Conservation (phyloP, 2,113 vertebrate species). For the Leucoraja erinaceus region DNA sequence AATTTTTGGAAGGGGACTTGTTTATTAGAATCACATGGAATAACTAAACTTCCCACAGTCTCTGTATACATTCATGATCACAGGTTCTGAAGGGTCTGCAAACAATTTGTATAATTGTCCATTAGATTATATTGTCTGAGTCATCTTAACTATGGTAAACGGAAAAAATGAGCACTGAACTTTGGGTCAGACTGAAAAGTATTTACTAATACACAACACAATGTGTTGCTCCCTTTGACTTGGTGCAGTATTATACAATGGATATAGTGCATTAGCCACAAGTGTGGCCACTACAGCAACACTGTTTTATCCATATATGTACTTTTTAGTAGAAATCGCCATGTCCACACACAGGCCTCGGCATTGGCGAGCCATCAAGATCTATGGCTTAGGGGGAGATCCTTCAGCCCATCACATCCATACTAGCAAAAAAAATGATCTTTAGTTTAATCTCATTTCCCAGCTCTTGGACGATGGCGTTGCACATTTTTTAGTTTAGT, state of each 20-base stretch:
- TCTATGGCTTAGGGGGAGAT: no score
- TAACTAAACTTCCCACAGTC: neutral
- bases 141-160: neutral
- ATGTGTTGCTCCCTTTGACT: neutral
- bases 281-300: neutral
- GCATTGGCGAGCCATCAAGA: no score
- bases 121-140: neutral
- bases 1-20: neutral
- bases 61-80: neutral
- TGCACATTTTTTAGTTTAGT: no score
- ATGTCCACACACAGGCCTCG: neutral
- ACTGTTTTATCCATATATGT: neutral
- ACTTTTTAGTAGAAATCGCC: neutral
- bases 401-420: no score
- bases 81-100: neutral
- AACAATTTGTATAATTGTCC: conserved; percentile 17
- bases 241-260: neutral
- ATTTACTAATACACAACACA: neutral
- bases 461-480: no score
- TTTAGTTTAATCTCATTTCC: no score
- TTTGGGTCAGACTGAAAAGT: neutral
- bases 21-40: neutral
- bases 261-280: neutral
- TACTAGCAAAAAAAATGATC: no score
- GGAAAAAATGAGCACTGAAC: conserved; percentile 1